Evolutionary conservation across 2,888 invertebrate genomes (phyloP), one percentile per base, ranked within the genome.

Genomic region (Ashinkailepas kermadecensis): DNA sequence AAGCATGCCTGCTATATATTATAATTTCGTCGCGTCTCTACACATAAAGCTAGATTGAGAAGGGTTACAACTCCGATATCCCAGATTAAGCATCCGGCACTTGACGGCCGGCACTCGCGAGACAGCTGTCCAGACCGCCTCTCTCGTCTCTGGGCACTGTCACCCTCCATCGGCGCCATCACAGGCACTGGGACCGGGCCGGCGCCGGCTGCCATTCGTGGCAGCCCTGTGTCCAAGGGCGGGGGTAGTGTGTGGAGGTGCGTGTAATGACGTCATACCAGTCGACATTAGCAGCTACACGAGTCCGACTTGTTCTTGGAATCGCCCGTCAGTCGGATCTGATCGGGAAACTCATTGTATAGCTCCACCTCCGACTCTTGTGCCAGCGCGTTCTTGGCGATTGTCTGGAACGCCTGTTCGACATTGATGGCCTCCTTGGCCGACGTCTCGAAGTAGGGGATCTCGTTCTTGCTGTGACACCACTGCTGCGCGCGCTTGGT

Each of bases 401-500:
- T 99, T 84, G 97, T 97, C 82, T 85, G 85, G 90, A 99, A 99
- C 85, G 99, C 99, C 89, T 97, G 93, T 89, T 99, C 99, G 82
- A 99, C 99, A 88, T 99, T 99, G 85, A 97, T 93, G 83, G 97
- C 98, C 88, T 99, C 99, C 90, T 99, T 99, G 86, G 99, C 99
- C 88, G 97, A 97, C 81, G 99, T 99, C 90, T 99, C 99, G 88
- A 97, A 99, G 88, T 98, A 99, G 79, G 99, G 99, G 87, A 99
- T 97, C 89, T 96, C 95, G 88, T 98, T 98, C 91, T 99, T 99
- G 86, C 93, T 93, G 88, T 97, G 96, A 90, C 99, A 99, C 99
- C 99, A 99, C 86, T 97, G 96, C 88, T 99, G 97, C 81, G 99
- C 96, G 86, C 95, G 91, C 88, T 96, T 95, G 80, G 92, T 91